Conservation (phyloP, 2,113 vertebrate genomes). For the Nettapus auritus region DNA sequence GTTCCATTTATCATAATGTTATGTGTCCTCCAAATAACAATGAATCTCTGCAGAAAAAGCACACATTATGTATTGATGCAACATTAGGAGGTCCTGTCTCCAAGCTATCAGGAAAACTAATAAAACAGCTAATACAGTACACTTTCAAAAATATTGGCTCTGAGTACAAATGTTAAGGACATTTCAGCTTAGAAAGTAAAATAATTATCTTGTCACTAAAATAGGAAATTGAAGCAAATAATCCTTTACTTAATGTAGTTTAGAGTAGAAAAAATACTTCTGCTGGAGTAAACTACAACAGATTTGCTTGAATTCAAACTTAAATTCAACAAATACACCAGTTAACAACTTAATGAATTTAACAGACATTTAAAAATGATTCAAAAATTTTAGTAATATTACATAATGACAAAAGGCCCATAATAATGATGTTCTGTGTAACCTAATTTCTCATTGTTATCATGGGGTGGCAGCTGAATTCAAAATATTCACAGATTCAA, state of each 20-base stretch:
- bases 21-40: constrained; percentile 23
- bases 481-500: background rate
- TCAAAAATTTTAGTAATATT: background rate
- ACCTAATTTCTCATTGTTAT: background rate
- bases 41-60: background rate
- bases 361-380: background rate
- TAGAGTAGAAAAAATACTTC: background rate
- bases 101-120: constrained; percentile 34
- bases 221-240: constrained; percentile 38
- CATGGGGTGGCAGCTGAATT: background rate
- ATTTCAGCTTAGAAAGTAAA: constrained; percentile 29
- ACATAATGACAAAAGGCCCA: background rate
- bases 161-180: constrained; percentile 24
- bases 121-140: background rate
- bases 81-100: background rate
- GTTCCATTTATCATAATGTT: background rate
- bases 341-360: background rate
- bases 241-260: background rate
- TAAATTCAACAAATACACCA: background rate
- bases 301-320: background rate
- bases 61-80: background rate
- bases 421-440: background rate
- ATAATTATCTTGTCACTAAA: constrained; percentile 34
- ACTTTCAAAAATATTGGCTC: constrained; percentile 17
- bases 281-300: background rate